phyloP scores from a whole-genome alignment of 2,113 vertebrate genomes.

The Trogon surrucura region DNA sequence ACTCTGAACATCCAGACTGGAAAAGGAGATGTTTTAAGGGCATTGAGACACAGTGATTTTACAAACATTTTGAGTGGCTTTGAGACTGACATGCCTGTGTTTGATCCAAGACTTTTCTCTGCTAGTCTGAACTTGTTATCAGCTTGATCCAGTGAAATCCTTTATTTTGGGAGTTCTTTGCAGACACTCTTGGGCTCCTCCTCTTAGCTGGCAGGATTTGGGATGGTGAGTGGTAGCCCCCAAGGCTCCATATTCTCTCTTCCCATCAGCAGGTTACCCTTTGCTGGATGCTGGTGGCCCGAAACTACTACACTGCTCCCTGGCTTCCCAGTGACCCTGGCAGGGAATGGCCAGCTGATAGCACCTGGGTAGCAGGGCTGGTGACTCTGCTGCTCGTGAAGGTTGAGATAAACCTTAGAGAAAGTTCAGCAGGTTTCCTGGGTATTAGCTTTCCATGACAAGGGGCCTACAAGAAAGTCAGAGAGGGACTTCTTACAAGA shows the following conservation, averaged over 20 bases:
- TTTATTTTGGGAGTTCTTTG: neutral
- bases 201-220: neutral
- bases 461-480: neutral
- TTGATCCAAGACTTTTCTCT: neutral
- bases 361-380: neutral
- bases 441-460: neutral
- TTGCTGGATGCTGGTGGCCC: neutral
- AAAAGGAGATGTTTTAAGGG: neutral
- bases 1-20: neutral
- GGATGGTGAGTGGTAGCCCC: neutral
- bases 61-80: neutral
- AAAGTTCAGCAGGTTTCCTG: neutral
- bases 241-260: neutral
- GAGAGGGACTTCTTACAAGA: neutral
- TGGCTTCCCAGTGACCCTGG: neutral
- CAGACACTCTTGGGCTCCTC: neutral
- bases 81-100: neutral
- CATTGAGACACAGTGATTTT: neutral
- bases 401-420: neutral
- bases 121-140: neutral
- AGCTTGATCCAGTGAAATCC: neutral
- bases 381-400: accelerated
- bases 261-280: neutral
- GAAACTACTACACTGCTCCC: accelerated
- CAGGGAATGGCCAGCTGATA: neutral